Evolutionary conservation across 2,888 invertebrate species (phyloP), one percentile per base, ranked within the genome.

Genomic region (Pristionchus exspectatus): DNA sequence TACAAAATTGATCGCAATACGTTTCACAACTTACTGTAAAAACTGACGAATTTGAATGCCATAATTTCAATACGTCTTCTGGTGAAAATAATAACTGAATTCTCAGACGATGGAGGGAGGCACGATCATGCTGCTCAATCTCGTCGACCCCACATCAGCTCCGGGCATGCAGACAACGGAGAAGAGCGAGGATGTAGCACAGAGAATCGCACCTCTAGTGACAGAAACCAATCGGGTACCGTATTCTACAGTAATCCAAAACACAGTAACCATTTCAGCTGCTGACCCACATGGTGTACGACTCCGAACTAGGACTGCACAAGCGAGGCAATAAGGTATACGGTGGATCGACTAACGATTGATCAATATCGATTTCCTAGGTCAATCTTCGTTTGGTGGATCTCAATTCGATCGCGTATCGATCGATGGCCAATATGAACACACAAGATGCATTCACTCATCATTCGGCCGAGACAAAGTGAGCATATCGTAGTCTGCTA

Each of bases 381-480:
- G 63, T 90, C 21, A 88, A 90, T 72, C 54, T 91, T 24, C 81
- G 90, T 9, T 89, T 92, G 66, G 91, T 93, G 66, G 94, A 94
- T 89, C 90, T 94, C 63, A 94, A 94, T 88, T 91, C 92, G 33
- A 91, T 92, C 59, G 91, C 92, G 2, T 88, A 93, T 89, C 90
- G 92, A 30, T 92, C 93, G 16, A 92, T 92, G 92, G 91, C 92
- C 77, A 91, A 92, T 50, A 84, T 93, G 87, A 94, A 94, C 90
- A 92, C 92, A 1, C 91, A 93, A 16, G 93, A 92, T 69, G 93
- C 94, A 7, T 94, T 93, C 83, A 92, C 93, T 50, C 93, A 94
- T 90, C 94, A 94, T 77, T 89, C 90, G 10, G 90, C 91, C 10
- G 91, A 92, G 69, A 92, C 92, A 30, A 89, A 90, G 93, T 93